These are phyloP conservation scores for Papilio dardanus DNA, from an alignment of 1,140 invertebrate species.

Conservation along the genomic window DNA sequence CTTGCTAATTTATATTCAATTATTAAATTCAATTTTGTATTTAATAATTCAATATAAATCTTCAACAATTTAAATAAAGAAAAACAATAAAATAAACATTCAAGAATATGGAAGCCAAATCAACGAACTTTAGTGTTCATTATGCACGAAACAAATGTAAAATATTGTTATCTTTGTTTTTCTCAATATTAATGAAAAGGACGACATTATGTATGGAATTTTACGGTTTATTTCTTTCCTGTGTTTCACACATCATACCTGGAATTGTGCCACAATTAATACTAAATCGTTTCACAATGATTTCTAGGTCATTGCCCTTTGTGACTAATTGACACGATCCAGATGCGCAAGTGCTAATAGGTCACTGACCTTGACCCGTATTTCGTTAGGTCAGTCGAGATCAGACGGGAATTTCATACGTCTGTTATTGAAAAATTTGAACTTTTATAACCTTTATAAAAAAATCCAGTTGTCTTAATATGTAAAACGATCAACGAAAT, in stretches of 20 bases:
- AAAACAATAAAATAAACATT: slow-evolving; percentile 3
- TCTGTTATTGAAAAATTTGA: background rate
- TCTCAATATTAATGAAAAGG: background rate
- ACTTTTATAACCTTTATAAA: too few species aligned
- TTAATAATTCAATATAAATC: too few species aligned
- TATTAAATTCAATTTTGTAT: too few species aligned
- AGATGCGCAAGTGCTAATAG: slow-evolving; percentile 38
- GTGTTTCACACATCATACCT: slow-evolving; percentile 15
- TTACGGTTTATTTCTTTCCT: background rate
- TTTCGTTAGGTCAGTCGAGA: slow-evolving; percentile 33
- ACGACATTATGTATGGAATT: background rate
- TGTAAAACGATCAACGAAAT: too few species aligned
- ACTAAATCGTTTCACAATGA: slow-evolving; percentile 28
- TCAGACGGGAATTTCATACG: slow-evolving; percentile 9
- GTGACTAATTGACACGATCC: slow-evolving; percentile 35
- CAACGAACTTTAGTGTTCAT: background rate
- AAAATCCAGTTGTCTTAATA: too few species aligned
- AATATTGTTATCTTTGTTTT: background rate
- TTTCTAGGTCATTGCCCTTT: slow-evolving; percentile 35
- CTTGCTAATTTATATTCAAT: too few species aligned
- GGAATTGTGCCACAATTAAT: slow-evolving; percentile 27
- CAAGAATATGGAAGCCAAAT: background rate
- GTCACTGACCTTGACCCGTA: slow-evolving; percentile 46
- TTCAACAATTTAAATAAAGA: too few species aligned
- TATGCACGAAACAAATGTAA: background rate